Conservation (phyloP, 2,113 vertebrate species). For the Notarius quadriscutis region DNA sequence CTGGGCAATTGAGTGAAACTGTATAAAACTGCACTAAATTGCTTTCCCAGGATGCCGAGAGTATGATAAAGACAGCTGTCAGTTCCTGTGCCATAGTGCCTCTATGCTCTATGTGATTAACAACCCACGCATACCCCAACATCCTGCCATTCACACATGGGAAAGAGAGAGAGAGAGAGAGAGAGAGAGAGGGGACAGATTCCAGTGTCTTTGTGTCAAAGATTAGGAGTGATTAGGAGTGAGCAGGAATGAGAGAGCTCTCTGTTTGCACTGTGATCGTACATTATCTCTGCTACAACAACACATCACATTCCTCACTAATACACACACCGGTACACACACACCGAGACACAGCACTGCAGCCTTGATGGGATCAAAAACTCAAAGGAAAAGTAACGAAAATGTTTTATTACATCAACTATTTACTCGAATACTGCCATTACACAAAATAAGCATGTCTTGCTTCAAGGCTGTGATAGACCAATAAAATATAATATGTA, state of each 20-base stretch:
- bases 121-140: slow-evolving; percentile 53
- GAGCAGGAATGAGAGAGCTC: slow-evolving; percentile 69
- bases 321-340: slow-evolving; percentile 40
- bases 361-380: neutral
- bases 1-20: slow-evolving; percentile 41
- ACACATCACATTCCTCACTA: slow-evolving; percentile 66
- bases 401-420: neutral
- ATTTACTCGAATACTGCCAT: neutral
- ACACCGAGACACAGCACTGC: neutral
- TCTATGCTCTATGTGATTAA: slow-evolving; percentile 58
- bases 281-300: slow-evolving; percentile 65
- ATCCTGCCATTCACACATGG: slow-evolving; percentile 31
- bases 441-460: neutral
- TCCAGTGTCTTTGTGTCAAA: slow-evolving; percentile 74
- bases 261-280: slow-evolving; percentile 69
- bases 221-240: slow-evolving; percentile 67
- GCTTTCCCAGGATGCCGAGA: slow-evolving; percentile 49
- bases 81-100: slow-evolving; percentile 55
- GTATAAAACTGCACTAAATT: slow-evolving; percentile 37
- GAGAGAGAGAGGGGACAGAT: slow-evolving; percentile 58
- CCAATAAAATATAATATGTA: neutral
- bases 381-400: neutral
- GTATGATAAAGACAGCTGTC: slow-evolving; percentile 54
- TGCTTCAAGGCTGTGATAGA: neutral
- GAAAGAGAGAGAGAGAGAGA: slow-evolving; percentile 1